Base-by-base conservation (phyloP, 2,113 vertebrate species). In the Ivindomyrus marchei region DNA sequence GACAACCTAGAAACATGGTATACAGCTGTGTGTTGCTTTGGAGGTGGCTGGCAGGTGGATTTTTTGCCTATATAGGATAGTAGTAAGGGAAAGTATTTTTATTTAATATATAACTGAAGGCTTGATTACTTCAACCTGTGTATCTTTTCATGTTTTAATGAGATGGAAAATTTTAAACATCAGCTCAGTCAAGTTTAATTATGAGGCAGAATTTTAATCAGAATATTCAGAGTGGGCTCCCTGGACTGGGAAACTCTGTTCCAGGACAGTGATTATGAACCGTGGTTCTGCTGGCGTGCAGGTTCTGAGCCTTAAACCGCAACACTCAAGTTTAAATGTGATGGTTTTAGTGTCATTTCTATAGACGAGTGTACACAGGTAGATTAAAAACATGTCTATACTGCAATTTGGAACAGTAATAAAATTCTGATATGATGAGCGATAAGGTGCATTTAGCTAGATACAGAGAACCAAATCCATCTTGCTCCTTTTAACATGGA, bases 141-240 rank as follows among this genome's bases (percentile, higher is more conserved):
- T 36, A 39, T 15, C 70, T 77, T 39, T 77, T 77, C 70, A 77
- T 31, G 3, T 70, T 70, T 56, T 77, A 42, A 15, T 19, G 17
- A 17, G 13, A 80, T 42, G 31, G 74, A 42, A 19, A 80, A 42
- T 42, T 80, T 80, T 8, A 7, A 42, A 80, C 31, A 80, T 8
- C 74, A 80, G 74, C 74, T 80, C 36, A 70, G n/a, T 70, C n/a
- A 80, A 80, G 36, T 80, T 80, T 77, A 77, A 77, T 77, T 80
- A 77, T 77, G 36, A 8, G 74, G 74, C 36, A 17, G 6, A 36
- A 36, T 80, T 80, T 80, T 42, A 80, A 80, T 15, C 15, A 8
- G 36, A 19, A 27, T 80, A 42, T 80, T 80, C 10, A 1, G 62
- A 8, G 74, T 17, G 74, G 36, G 15, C 74, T 80, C 31, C 36